Evolutionary conservation across 2,797 vertebrate species (phyloP).

Genomic region (Melanotaenia maccullochi): DNA sequence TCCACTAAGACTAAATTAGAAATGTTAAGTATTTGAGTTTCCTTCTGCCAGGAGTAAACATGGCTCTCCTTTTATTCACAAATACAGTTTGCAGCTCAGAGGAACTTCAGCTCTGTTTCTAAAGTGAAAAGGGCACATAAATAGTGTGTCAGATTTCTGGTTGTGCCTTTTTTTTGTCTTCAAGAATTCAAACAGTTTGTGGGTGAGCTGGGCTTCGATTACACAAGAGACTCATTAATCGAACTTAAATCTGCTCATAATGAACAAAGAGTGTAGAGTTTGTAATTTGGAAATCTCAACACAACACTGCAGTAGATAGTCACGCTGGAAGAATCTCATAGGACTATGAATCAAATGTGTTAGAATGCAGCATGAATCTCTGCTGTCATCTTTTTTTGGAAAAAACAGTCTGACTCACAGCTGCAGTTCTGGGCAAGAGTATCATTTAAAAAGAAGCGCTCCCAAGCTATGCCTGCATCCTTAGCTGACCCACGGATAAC

Average conservation of each 20-base stretch:
- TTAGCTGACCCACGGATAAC: background rate
- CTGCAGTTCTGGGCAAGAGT: conserved; percentile 12
- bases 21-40: conserved; percentile 25
- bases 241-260: conserved; percentile 23
- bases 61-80: conserved; percentile 16
- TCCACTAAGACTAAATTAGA: conserved; percentile 40
- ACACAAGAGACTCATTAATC: conserved; percentile 39
- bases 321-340: conserved; percentile 13
- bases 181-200: conserved; percentile 23
- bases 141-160: conserved; percentile 39
- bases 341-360: conserved; percentile 39
- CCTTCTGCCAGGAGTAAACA: conserved; percentile 28
- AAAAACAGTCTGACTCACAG: conserved; percentile 44
- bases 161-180: conserved; percentile 23
- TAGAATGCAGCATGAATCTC: conserved; percentile 28
- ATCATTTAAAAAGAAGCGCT: background rate
- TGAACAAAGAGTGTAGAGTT: background rate
- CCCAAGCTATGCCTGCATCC: conserved; percentile 10
- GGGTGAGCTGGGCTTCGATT: conserved; percentile 42
- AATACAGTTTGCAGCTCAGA: conserved; percentile 29
- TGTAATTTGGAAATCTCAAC: conserved; percentile 11
- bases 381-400: conserved; percentile 25
- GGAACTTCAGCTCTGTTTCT: conserved; percentile 17
- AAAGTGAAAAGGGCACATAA: conserved; percentile 32
- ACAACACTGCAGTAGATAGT: conserved; percentile 7